Conservation (phyloP, 2,888 invertebrate genomes). For the Lacanobia oleracea region DNA sequence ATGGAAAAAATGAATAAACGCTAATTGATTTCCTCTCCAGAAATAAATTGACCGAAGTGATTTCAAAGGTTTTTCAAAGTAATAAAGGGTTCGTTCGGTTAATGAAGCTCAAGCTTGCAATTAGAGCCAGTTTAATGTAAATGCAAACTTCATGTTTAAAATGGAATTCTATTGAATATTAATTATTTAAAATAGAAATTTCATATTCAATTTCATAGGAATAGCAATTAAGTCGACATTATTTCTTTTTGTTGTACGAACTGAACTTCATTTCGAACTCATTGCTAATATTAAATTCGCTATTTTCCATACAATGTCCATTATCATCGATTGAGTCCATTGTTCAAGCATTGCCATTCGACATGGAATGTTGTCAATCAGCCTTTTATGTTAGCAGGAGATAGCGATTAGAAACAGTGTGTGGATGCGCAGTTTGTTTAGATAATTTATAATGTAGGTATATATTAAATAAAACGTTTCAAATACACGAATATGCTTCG, state of each 20-base stretch:
- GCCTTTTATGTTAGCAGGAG: constrained; percentile 22
- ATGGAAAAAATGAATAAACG: background rate
- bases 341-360: constrained; percentile 36
- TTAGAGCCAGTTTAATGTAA: constrained; percentile 5
- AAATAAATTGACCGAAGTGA: constrained; percentile 6
- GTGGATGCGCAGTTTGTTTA: constrained; percentile 9
- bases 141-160: constrained; percentile 3
- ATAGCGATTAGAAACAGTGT: background rate
- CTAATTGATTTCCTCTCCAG: background rate
- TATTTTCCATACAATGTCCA: constrained; percentile 69
- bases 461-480: background rate
- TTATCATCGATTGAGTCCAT: constrained; percentile 72
- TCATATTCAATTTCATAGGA: too few species aligned
- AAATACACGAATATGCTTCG: too few species aligned
- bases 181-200: background rate
- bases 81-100: background rate
- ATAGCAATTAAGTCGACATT: constrained; percentile 8
- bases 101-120: constrained; percentile 10
- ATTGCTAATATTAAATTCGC: background rate
- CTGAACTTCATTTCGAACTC: background rate
- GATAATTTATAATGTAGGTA: background rate
- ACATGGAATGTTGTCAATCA: constrained; percentile 29
- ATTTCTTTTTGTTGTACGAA: background rate
- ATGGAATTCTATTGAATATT: constrained; percentile 1
- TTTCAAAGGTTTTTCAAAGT: background rate